Percentiles rank a stretch among this genome's conserved stretches.
Evolutionary conservation across 2,888 invertebrate species (phyloP).

Genomic region (Pristionchus japonicus): DNA sequence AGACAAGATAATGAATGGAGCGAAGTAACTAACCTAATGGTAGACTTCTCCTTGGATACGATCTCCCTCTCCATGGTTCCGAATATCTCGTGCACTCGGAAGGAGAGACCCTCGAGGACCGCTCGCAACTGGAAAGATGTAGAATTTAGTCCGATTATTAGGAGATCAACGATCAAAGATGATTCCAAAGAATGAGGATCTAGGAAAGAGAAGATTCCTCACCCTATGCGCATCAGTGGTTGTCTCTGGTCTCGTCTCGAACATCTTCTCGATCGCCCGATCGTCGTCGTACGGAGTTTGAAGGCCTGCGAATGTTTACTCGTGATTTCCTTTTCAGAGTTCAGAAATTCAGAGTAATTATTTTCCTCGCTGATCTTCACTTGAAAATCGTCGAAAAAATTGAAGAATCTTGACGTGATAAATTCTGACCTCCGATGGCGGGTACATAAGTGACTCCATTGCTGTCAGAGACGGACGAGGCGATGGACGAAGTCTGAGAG

Average conservation of each 20-base stretch:
- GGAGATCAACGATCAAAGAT: not conserved
- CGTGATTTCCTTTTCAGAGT: no score
- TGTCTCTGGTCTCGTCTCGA: conserved; percentile 84
- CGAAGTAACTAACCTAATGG: not conserved
- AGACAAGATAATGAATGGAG: not conserved
- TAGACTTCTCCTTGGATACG: conserved; percentile 75
- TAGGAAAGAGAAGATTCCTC: not conserved
- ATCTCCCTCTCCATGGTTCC: conserved; percentile 84
- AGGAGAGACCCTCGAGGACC: conserved; percentile 88
- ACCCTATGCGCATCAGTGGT: conserved; percentile 78
- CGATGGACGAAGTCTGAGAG: conserved; percentile 60
- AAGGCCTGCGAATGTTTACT: conserved; percentile 49
- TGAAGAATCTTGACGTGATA: no score
- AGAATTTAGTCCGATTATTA: not conserved
- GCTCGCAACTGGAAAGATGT: conserved; percentile 85
- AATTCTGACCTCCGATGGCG: conserved; percentile 85
- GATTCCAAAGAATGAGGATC: not conserved
- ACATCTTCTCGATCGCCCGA: conserved; percentile 87
- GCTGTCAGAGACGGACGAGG: conserved; percentile 51
- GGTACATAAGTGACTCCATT: conserved; percentile 84
- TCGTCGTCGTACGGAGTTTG: conserved; percentile 92
- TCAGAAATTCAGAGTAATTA: no score
- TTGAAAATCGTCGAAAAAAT: no score
- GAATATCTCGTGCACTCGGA: conserved; percentile 86
- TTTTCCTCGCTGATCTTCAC: no score